These are phyloP conservation scores for Sipha maydis DNA, from an alignment of 2,888 invertebrate genomes.

Conservation along the genomic window DNA sequence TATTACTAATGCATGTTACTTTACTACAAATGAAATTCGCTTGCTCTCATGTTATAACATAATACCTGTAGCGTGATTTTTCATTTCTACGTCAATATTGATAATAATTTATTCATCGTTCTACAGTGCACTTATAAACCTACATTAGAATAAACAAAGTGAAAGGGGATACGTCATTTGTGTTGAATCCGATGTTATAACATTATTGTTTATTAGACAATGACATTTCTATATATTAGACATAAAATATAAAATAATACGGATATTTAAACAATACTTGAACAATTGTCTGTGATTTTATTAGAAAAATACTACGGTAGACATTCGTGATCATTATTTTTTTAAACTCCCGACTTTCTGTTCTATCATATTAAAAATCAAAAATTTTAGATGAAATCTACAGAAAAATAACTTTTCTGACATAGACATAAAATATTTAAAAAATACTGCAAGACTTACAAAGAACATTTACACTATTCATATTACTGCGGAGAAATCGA, in stretches of 20 bases:
- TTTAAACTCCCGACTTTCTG: not conserved
- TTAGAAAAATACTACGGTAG: not conserved
- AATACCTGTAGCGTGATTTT: constrained; percentile 5
- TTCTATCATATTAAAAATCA: not conserved
- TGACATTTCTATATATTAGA: not conserved
- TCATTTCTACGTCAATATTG: constrained; percentile 23
- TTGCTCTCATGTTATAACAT: too few relatives aligned
- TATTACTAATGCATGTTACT: not conserved
- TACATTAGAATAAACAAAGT: constrained; percentile 9
- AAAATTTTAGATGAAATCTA: not conserved
- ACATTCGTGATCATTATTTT: not conserved
- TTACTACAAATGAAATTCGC: not conserved
- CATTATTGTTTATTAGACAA: constrained; percentile 8
- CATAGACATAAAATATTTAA: not conserved
- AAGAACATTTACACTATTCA: too few relatives aligned
- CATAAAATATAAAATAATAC: too few relatives aligned
- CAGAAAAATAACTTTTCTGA: not conserved
- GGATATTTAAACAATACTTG: too few relatives aligned
- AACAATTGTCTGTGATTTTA: not conserved
- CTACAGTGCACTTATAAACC: not conserved
- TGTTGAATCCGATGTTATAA: constrained; percentile 3
- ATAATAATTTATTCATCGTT: constrained; percentile 13
- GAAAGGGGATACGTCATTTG: constrained; percentile 28
- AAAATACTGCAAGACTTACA: too few relatives aligned
- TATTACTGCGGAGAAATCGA: too few relatives aligned